Percentiles rank a stretch among this genome's conserved stretches.
Evolutionary conservation across 1,140 invertebrate species (phyloP).

Genomic region (Eubasilissa regina): DNA sequence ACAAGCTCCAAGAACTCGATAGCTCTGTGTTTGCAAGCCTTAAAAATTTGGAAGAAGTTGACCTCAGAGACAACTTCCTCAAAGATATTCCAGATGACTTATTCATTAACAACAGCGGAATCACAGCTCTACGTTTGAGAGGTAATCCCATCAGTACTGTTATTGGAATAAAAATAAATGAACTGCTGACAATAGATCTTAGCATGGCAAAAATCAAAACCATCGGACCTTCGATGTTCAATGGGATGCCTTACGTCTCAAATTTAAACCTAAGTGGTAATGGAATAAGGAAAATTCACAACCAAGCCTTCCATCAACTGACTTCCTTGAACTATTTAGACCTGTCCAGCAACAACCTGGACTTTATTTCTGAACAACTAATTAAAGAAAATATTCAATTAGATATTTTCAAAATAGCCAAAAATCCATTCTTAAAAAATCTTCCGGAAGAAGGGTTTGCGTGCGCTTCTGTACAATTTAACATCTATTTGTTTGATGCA

Average conservation of each 20-base stretch:
- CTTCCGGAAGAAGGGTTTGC: slow-evolving; percentile 75
- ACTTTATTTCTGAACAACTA: slow-evolving; percentile 76
- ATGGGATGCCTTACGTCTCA: slow-evolving; percentile 75
- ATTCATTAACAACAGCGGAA: slow-evolving; percentile 74
- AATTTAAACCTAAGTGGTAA: slow-evolving; percentile 78
- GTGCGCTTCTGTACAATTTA: slow-evolving; percentile 74
- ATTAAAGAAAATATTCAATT: slow-evolving; percentile 78
- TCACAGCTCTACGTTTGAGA: slow-evolving; percentile 76
- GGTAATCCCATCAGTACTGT: slow-evolving; percentile 73
- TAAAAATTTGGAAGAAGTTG: slow-evolving; percentile 76
- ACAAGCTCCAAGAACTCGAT: slow-evolving; percentile 76
- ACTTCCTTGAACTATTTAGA: slow-evolving; percentile 78
- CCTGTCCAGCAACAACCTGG: slow-evolving; percentile 78
- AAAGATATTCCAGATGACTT: slow-evolving; percentile 73
- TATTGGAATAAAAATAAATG: slow-evolving; percentile 71
- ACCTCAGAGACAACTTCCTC: slow-evolving; percentile 78
- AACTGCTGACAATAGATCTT: slow-evolving; percentile 76
- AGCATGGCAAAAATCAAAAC: slow-evolving; percentile 77
- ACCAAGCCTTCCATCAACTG: slow-evolving; percentile 77
- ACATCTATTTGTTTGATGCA: slow-evolving; percentile 78
- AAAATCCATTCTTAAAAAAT: slow-evolving; percentile 76
- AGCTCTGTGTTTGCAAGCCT: slow-evolving; percentile 74
- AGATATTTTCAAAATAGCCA: slow-evolving; percentile 78
- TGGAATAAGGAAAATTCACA: slow-evolving; percentile 77
- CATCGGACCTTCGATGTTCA: slow-evolving; percentile 77